Base-by-base conservation (phyloP, 2,113 vertebrate genomes). In the Cyphomyrus plagiostoma region DNA sequence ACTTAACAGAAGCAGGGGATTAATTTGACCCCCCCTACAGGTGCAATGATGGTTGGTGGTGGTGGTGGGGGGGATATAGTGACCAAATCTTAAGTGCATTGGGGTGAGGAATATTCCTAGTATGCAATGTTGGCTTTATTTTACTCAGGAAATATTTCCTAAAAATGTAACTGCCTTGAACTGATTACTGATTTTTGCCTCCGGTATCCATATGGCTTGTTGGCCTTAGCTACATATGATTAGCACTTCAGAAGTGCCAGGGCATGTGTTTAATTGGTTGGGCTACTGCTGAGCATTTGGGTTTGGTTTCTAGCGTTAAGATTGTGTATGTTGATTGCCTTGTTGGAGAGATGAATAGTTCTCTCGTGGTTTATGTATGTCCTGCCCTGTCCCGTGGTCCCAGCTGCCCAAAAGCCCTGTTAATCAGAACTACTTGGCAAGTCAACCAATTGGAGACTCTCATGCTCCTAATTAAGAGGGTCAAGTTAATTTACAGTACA, bases 401-500 rank as follows among this genome's bases (percentile, higher is more conserved):
- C 74, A 80, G 74, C 74, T 80, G 74, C 74, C 74, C 35, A 80
- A 8, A 21, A 42, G 26, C 23, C 23, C 83, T 6, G 48, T 13
- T 48, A 86, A 26, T 50, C n/a, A 45, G 82, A 86, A 30, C 30
- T 19, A 7, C 74, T 84, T 23, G 23, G 42, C 42, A 84, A 45
- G 39, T 48, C 26, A 45, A 11, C 23, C 45, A 10, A 82, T 66
- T 50, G 7, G 46, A 50, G 82, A 17, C 11, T 74, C 21, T 11
- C 39, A 42, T 85, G 56, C 46, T 50, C 39, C 58, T 89, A 86
- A 86, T 89, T 89, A 53, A 80, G 83, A 46, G 15, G 89, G 45
- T 89, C 83, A 89, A 89, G 82, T 86, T 89, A 89, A 89, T 89
- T 87, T 66, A 87, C 10, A 70, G 83, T 74, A 62, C 58, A 86